Conservation (phyloP, 2,888 invertebrate genomes). For the Melinaea marsaeus region DNA sequence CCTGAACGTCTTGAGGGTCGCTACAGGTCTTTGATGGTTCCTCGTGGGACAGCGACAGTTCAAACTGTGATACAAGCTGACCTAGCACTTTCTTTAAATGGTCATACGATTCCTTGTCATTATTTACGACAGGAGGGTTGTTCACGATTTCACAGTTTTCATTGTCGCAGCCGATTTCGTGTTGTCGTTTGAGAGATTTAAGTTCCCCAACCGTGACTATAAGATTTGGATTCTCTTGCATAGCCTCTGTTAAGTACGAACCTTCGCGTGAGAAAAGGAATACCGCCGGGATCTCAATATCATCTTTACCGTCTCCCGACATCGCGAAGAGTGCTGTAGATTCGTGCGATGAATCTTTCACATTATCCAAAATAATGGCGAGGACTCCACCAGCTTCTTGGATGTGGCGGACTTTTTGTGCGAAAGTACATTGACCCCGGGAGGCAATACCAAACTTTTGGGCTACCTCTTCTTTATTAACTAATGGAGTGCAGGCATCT, state of each 20-base stretch:
- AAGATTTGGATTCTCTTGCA: constrained; percentile 75
- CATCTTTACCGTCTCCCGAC: constrained; percentile 94
- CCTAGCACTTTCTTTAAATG: constrained; percentile 68
- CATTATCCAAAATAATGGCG: constrained; percentile 92
- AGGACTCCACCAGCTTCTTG: constrained; percentile 90
- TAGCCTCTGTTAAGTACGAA: constrained; percentile 78
- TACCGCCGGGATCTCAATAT: constrained; percentile 93
- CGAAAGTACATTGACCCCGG: constrained; percentile 96
- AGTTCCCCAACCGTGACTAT: constrained; percentile 75
- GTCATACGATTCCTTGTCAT: constrained; percentile 57
- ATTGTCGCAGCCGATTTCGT: constrained; percentile 45
- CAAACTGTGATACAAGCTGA: constrained; percentile 63
- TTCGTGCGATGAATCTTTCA: constrained; percentile 84
- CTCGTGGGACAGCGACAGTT: constrained; percentile 52
- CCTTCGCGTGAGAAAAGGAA: constrained; percentile 92
- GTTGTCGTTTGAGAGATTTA: constrained; percentile 54
- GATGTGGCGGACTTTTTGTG: constrained; percentile 92
- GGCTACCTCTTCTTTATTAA: constrained; percentile 77
- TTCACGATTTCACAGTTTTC: constrained; percentile 47
- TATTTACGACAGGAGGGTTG: constrained; percentile 35
- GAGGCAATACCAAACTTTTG: constrained; percentile 91
- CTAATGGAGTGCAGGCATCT: constrained; percentile 80
- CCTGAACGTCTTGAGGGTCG: constrained; percentile 14
- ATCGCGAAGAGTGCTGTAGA: constrained; percentile 94
- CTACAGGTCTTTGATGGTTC: constrained; percentile 33